Percentiles rank a stretch among this genome's conserved stretches.
Evolutionary conservation across 2,113 vertebrate species (phyloP).

Genomic region (Coptodon rendalli): DNA sequence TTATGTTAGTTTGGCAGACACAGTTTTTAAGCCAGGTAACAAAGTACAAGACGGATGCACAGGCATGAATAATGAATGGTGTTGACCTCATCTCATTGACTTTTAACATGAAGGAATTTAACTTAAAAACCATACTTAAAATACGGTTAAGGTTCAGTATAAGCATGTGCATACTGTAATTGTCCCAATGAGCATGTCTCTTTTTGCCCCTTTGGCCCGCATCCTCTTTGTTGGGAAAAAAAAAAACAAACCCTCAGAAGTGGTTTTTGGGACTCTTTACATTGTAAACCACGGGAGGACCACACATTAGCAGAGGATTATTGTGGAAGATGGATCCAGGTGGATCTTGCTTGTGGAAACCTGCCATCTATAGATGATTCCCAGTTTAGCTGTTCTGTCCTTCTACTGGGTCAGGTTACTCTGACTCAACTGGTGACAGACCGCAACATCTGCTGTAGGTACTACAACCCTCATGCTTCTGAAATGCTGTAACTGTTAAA

Average conservation of each 20-base stretch:
- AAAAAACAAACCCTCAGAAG: not conserved
- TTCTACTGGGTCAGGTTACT: not conserved
- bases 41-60: not conserved
- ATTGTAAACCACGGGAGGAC: constrained; percentile 27
- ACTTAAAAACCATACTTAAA: not conserved
- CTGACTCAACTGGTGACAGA: constrained; percentile 30
- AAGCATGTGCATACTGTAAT: not conserved
- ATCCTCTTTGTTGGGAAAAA: not conserved
- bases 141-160: not conserved
- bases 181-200: not conserved
- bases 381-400: constrained; percentile 23
- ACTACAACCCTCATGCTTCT: constrained; percentile 11
- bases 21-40: not conserved
- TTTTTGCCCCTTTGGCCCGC: not conserved
- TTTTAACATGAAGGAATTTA: not conserved
- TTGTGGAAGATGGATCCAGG: not conserved
- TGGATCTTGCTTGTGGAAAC: constrained; percentile 13
- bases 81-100: not conserved
- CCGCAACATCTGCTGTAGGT: constrained; percentile 30
- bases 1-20: not conserved
- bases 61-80: not conserved
- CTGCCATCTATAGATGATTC: constrained; percentile 34
- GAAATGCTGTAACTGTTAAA: not conserved
- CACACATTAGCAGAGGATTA: constrained; percentile 42
- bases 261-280: constrained; percentile 26